Base-by-base conservation (phyloP, 2,797 vertebrate genomes). In the Aldrovandia affinis region DNA sequence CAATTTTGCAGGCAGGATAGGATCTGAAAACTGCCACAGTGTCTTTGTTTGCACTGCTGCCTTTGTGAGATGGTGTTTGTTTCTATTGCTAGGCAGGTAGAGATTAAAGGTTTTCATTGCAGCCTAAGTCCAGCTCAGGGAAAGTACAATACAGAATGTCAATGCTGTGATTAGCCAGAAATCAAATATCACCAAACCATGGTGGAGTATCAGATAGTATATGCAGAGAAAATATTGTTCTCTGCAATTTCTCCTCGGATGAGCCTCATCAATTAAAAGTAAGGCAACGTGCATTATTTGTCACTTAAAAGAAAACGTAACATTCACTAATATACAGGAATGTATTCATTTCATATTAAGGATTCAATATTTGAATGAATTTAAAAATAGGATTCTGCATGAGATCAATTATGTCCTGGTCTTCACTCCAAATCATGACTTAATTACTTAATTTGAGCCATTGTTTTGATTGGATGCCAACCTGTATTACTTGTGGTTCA, bases 51-150 rank as follows among this genome's bases (percentile, higher is more conserved):
- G 88, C 84, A 84, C 85, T 82, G 75, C 55, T 84, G 59, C 80
- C 57, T 88, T 87, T 85, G 84, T 86, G 78, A 70, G 61, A 10
- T 10, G 44, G 15, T 84, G 86, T 92, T 89, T 92, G 86, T 85
- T 90, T 88, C 85, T 84, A 89, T 80, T 88, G 87, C 86, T 86
- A 85, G 80, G 91, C 85, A 88, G 86, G 85, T 87, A 83, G 85
- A 89, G 85, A 88, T 87, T 80, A 88, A 87, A 75, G 44, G 30
- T 59, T 84, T 50, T 22, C 42, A 78, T 63, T 79, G 61, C 47
- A 36, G 44, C 65, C 65, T 73, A 28, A 73, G 42, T 44, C 47
- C 50, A 14, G 47, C 61, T 54, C 20, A 65, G 59, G 5, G 36
- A 52, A 65, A 68, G 44, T 55, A 18, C 50, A 54, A 28, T 18